These are phyloP conservation scores for Himalopsyche anomala DNA, from an alignment of 2,888 invertebrate genomes.

Conservation along the genomic window DNA sequence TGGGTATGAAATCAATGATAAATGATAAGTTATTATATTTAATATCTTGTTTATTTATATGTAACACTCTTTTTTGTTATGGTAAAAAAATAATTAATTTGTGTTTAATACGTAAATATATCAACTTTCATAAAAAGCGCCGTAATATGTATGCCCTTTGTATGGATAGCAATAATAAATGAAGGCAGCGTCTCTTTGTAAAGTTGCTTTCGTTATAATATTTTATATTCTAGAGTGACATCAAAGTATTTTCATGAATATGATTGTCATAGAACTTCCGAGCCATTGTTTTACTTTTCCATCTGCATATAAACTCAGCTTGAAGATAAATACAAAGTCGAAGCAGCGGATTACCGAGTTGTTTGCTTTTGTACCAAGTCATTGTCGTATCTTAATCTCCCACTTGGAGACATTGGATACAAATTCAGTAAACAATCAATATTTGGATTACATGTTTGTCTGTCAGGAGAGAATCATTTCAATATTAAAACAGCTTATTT, in stretches of 20 bases:
- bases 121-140: not conserved
- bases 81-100: not conserved
- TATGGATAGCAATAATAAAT: constrained; percentile 12
- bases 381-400: constrained; percentile 53
- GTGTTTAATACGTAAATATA: not conserved
- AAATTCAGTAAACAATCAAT: constrained; percentile 48
- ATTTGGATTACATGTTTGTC: not conserved
- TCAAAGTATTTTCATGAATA: constrained; percentile 44
- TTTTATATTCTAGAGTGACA: constrained; percentile 37
- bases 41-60: too few species aligned
- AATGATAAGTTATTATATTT: too few species aligned
- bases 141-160: constrained; percentile 14
- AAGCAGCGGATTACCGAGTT: constrained; percentile 53
- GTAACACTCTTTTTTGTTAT: too few species aligned
- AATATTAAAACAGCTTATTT: too few species aligned
- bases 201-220: not conserved
- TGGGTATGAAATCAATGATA: too few species aligned
- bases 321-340: constrained; percentile 57
- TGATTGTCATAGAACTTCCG: constrained; percentile 44
- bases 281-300: constrained; percentile 50
- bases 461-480: too few species aligned
- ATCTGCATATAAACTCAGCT: constrained; percentile 49
- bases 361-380: constrained; percentile 58
- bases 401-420: constrained; percentile 55
- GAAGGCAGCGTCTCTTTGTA: not conserved